Base-by-base conservation (phyloP, 1,140 invertebrate genomes). In the Bacillus rossius region DNA sequence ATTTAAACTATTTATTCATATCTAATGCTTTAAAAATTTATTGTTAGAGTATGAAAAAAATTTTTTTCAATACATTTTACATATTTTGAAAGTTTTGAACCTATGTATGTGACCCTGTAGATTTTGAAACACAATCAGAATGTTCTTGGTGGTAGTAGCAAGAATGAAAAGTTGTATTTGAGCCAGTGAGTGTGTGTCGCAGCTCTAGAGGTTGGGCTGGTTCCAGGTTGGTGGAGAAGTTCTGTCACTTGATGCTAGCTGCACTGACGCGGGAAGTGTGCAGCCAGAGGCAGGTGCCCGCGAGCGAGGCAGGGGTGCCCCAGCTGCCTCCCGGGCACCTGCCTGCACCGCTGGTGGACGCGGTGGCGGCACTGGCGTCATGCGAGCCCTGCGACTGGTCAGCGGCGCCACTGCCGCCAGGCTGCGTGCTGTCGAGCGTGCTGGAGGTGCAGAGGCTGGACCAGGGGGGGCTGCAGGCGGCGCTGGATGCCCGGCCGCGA, bases 231-330 rank as follows among this genome's bases (percentile, higher is more conserved):
- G 43, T 70, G 5, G 65, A 71, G 14, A 64, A 69, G 55, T 74
- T 75, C 29, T 63, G 64, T 34, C 53, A 61, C 51, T 64, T 80
- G 20, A 55, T 79, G 38, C 62, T 64, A 41, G 61, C 71, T 59
- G 73, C 73, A 42, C 67, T 79, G 17, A 64, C 58, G 37, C 7
- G 29, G 54, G 54, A 54, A 41, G 20, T 55, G n/a, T 38, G n/a
- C 14, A 13, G 16, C 16, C 52, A n/a, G 16, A 23, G 25, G 37
- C 38, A 43, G 22, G 19, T 29, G 2, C 25, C 29, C 41, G 25
- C 25, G 10, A 54, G 52, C 41, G 40, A 38, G 52, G 41, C 52
- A 13, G 22, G n/a, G 14, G 34, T 3, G 17, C 16, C 8, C 52
- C 48, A 50, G 13, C 23, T 14, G 4, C 19, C 23, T 50, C 16